Evolutionary conservation across 2,888 invertebrate genomes (phyloP).

Genomic region (Ctenicera cuprea): DNA sequence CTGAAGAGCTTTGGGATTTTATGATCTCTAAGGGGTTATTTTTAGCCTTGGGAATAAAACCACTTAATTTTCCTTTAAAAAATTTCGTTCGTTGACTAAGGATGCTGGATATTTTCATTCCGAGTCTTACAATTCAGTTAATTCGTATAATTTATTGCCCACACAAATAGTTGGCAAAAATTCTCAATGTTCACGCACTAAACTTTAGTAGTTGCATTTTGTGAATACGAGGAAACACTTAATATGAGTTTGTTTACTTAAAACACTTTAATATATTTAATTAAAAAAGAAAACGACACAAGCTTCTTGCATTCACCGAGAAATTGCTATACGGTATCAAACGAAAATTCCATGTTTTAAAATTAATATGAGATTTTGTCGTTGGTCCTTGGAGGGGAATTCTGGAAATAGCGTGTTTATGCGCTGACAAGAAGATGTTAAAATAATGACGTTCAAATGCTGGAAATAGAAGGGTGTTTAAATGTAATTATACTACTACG

Average conservation of each 20-base stretch:
- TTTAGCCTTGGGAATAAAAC: slow-evolving; percentile 42
- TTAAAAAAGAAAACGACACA: neutral
- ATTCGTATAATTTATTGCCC: neutral
- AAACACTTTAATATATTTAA: neutral
- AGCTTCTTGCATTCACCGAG: neutral
- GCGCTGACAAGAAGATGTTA: slow-evolving; percentile 40
- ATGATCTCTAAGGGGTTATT: slow-evolving; percentile 52
- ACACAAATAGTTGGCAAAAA: slow-evolving; percentile 6
- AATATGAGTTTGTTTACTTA: neutral
- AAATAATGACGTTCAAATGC: slow-evolving; percentile 44
- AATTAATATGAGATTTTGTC: slow-evolving; percentile 39
- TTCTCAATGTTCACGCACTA: neutral
- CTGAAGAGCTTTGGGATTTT: slow-evolving; percentile 55
- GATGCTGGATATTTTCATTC: neutral
- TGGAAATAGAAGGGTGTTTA: slow-evolving; percentile 43
- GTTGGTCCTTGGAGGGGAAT: slow-evolving; percentile 45
- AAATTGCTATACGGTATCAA: slow-evolving; percentile 41
- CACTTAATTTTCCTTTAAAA: slow-evolving; percentile 10
- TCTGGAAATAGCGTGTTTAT: slow-evolving; percentile 49
- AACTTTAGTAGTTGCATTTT: neutral
- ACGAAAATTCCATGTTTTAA: slow-evolving; percentile 41
- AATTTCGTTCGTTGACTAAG: slow-evolving; percentile 7
- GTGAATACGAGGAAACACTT: neutral
- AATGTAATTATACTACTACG: slow-evolving; percentile 2
- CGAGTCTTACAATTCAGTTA: neutral